These are phyloP conservation scores for Melanotaenia pygmaea DNA, from an alignment of 2,797 vertebrate genomes.

Conservation along the genomic window DNA sequence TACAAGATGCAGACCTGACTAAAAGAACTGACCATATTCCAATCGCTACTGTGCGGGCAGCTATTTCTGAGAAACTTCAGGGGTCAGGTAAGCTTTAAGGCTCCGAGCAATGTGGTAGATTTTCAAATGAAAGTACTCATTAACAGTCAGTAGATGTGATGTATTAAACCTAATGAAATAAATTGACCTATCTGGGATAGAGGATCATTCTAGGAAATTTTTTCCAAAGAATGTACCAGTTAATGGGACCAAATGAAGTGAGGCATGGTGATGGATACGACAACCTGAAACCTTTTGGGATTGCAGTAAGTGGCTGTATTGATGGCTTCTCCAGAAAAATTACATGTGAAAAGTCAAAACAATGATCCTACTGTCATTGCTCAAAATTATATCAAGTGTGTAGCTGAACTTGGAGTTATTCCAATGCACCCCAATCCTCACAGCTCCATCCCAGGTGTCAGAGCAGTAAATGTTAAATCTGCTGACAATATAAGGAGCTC, in stretches of 20 bases:
- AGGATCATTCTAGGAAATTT: no score
- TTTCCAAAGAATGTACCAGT: background rate
- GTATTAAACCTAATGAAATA: no score
- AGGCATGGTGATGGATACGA: slow-evolving; percentile 9
- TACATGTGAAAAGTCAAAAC: slow-evolving; percentile 5
- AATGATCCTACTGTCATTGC: background rate
- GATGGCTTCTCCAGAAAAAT: slow-evolving; percentile 1
- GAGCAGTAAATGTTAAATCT: no score
- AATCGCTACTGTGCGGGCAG: background rate
- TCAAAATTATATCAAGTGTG: no score
- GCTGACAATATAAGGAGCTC: no score
- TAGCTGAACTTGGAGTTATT: background rate
- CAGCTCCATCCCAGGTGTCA: no score
- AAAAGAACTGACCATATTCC: background rate
- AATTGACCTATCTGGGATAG: no score
- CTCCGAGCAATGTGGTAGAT: slow-evolving; percentile 2
- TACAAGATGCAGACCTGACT: background rate
- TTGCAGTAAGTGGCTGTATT: slow-evolving; percentile 3
- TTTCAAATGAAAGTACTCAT: background rate
- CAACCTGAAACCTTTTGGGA: slow-evolving; percentile 4
- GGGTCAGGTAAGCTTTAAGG: slow-evolving; percentile 1
- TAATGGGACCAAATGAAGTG: background rate
- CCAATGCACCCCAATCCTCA: background rate
- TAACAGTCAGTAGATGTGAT: background rate
- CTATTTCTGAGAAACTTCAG: background rate